These are phyloP conservation scores for Ptilonorhynchus violaceus DNA, from an alignment of 2,113 vertebrate genomes.

Conservation along the genomic window DNA sequence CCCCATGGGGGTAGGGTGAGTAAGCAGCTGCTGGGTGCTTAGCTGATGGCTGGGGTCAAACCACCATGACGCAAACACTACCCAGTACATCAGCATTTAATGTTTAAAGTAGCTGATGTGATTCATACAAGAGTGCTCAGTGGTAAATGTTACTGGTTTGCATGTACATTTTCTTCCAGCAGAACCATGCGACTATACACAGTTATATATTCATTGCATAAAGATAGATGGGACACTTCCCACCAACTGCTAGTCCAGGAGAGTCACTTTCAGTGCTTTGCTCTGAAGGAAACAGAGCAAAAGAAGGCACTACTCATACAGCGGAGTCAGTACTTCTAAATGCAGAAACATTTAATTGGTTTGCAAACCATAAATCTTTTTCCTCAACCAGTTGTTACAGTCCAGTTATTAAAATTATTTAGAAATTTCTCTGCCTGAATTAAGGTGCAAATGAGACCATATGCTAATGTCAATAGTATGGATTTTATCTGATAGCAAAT, in stretches of 20 bases:
- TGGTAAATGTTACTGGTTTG: background rate
- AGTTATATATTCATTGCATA: background rate
- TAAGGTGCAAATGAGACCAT: too few species aligned
- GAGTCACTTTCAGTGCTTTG: background rate
- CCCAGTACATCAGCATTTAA: background rate
- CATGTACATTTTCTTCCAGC: background rate
- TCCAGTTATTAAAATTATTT: too few species aligned
- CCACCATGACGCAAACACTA: fast-evolving
- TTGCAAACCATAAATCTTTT: background rate
- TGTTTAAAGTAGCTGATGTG: background rate
- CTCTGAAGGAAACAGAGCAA: background rate
- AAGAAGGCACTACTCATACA: background rate
- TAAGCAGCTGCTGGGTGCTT: background rate
- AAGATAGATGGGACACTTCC: background rate
- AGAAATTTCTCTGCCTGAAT: too few species aligned
- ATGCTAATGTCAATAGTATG: too few species aligned
- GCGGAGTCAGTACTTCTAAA: background rate
- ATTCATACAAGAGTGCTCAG: fast-evolving
- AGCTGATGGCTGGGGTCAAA: background rate
- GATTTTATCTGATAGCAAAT: too few species aligned
- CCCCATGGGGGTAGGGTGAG: fast-evolving
- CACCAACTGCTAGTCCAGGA: background rate
- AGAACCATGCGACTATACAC: background rate
- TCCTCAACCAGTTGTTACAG: background rate
- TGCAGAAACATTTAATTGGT: background rate